Evolutionary conservation across 2,797 vertebrate species (phyloP), one percentile per base, ranked within the genome.

Genomic region (Sphenodon punctatus): DNA sequence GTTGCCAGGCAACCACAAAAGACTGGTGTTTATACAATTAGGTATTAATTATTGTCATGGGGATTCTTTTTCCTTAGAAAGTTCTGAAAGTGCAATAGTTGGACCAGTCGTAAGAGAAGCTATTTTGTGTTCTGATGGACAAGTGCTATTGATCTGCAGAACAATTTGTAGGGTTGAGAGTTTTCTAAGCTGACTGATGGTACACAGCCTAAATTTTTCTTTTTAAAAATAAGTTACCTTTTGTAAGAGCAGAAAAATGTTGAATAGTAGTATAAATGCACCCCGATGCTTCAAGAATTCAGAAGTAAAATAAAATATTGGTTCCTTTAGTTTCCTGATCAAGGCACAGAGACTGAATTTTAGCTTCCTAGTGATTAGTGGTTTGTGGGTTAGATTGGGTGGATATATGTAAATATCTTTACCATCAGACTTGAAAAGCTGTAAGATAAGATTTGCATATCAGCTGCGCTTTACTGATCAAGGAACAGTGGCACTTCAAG

Each of bases 1-100:
- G 95, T 96, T 95, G 94, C 95, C 86, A 95, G 82, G 95, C 95
- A 96, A 96, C 89, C 0, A 71, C 63, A 67, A 82, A 94, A 85
- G 81, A 91, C 69, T 67, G 74, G 78, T 89, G 83, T 94, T 93
- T 94, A 82, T 89, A 91, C 83, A 91, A 88, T 91, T 95, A 95
- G 88, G 89, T 88, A 92, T 95, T 94, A 95, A 95, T 96, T 96
- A 94, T 93, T 93, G 80, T 82, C 88, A 74, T 38, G 66, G 82
- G 82, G n/a, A n/a, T 82, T 70, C 72, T 88, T 94, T 87, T 92
- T 92, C 85, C 48, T 51, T 11, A 59, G 87, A 90, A 93, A 87
- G 89, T 91, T 91, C 87, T 76, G 91, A 88, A 95, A 92, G 87
- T 83, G 63, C 27, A 48, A 67, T 60, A 13, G 22, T 25, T 69